A percentile compares a stretch with the other conserved stretches of the same genome.
Conservation (phyloP, 1,140 invertebrate genomes). For the Holcopasites calliopsidis region DNA sequence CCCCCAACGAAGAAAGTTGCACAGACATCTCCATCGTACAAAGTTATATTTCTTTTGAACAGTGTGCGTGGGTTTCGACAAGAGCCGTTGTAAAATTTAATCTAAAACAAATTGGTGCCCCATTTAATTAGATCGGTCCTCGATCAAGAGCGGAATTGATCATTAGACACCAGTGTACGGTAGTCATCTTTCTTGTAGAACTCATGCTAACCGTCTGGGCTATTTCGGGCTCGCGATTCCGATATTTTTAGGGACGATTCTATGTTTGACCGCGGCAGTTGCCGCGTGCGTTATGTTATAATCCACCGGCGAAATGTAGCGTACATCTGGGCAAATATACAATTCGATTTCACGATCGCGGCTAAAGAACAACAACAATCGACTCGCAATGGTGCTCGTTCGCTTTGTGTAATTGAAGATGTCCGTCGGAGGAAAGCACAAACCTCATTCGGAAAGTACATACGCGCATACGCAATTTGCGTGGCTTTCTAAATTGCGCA, state of each 20-base stretch:
- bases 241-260: slow-evolving; percentile 57
- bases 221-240: slow-evolving; percentile 56
- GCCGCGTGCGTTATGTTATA: slow-evolving; percentile 56
- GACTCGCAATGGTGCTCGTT: background rate
- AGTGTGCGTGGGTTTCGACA: background rate
- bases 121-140: background rate
- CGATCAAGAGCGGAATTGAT: background rate
- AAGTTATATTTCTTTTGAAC: background rate
- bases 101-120: no score
- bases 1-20: slow-evolving; percentile 16
- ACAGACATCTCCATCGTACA: background rate
- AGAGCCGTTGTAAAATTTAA: background rate
- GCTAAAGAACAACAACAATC: slow-evolving; percentile 22
- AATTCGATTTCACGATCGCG: slow-evolving; percentile 24
- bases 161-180: background rate
- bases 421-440: background rate
- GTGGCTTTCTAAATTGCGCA: no score
- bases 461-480: background rate
- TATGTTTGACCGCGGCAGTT: slow-evolving; percentile 54
- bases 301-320: slow-evolving; percentile 20
- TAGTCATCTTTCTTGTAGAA: slow-evolving; percentile 42
- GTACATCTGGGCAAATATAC: slow-evolving; percentile 33
- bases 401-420: background rate
- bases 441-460: background rate
- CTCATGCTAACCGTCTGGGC: slow-evolving; percentile 42